phyloP scores from a whole-genome alignment of 2,797 vertebrate genomes.

The Hybognathus amarus region DNA sequence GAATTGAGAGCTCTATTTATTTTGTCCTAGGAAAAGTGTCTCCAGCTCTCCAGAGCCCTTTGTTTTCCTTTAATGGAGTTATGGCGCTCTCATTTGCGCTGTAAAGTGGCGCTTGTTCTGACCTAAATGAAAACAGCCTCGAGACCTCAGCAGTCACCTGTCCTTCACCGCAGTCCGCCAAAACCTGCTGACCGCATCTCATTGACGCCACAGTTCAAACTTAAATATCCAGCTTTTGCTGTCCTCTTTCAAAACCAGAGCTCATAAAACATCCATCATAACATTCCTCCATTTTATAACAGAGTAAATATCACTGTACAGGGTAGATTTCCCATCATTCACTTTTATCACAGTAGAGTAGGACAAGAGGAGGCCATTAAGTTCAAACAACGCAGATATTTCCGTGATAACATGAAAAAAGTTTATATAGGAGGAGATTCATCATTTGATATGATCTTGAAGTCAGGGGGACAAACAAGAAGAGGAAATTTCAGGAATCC shows the following conservation, averaged over 20 bases:
- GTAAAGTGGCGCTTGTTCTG: conserved; percentile 63
- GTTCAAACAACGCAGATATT: conserved; percentile 76
- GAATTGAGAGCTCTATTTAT: conserved; percentile 47
- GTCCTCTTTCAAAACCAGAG: conserved; percentile 28
- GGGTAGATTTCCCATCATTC: conserved; percentile 70
- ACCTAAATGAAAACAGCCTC: conserved; percentile 67
- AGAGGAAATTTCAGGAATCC: conserved; percentile 83
- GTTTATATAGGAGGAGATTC: conserved; percentile 79
- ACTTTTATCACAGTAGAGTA: conserved; percentile 70
- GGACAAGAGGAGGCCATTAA: conserved; percentile 67
- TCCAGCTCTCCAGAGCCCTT: conserved; percentile 52
- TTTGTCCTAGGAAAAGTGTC: conserved; percentile 57
- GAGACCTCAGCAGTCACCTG: conserved; percentile 64
- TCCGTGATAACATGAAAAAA: conserved; percentile 74
- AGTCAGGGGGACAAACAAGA: conserved; percentile 77
- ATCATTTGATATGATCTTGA: conserved; percentile 72
- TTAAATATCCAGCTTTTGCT: conserved; percentile 31
- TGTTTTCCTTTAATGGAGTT: conserved; percentile 63
- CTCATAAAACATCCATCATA: conserved; percentile 42
- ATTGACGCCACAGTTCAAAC: conserved; percentile 16
- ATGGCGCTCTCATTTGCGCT: conserved; percentile 58
- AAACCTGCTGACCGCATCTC: conserved; percentile 49
- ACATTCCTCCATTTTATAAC: conserved; percentile 41
- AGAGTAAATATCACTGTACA: conserved; percentile 68
- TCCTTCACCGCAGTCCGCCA: conserved; percentile 56